Evolutionary conservation across 1,140 invertebrate species (phyloP).

Genomic region (Ylistrum balloti): DNA sequence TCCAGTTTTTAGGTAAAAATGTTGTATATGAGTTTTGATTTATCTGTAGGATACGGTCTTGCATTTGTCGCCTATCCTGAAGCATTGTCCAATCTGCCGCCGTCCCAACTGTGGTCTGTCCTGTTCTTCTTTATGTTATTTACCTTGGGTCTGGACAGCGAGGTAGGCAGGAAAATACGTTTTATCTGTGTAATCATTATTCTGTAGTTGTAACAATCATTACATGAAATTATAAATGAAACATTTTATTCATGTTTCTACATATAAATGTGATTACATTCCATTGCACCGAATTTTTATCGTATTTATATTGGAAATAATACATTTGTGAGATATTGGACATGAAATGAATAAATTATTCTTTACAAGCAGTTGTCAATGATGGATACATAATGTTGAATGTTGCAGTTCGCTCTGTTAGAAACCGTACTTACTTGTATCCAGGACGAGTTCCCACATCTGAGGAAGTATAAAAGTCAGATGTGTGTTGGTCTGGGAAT

Average conservation of each 20-base stretch:
- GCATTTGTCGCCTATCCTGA: slow-evolving; percentile 94
- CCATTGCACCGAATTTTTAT: no score
- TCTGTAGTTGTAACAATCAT: no score
- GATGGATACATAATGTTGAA: background rate
- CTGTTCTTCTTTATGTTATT: slow-evolving; percentile 97
- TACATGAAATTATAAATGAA: no score
- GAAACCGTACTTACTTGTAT: slow-evolving; percentile 89
- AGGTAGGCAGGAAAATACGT: slow-evolving; percentile 85
- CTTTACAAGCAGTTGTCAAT: no score
- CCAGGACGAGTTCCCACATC: slow-evolving; percentile 87
- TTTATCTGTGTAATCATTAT: no score
- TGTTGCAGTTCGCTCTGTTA: slow-evolving; percentile 89
- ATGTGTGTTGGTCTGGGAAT: slow-evolving; percentile 69
- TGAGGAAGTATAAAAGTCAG: slow-evolving; percentile 70
- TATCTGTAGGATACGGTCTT: slow-evolving; percentile 88
- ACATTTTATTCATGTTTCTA: no score
- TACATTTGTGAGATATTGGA: no score
- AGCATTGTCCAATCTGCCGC: slow-evolving; percentile 90
- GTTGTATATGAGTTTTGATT: background rate
- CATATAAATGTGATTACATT: no score
- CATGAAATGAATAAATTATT: no score
- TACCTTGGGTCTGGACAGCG: slow-evolving; percentile 93
- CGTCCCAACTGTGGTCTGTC: slow-evolving; percentile 91
- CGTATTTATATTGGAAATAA: no score
- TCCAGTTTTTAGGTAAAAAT: no score